Base-by-base conservation (phyloP, 2,888 invertebrate species). In the Lottia scabra region DNA sequence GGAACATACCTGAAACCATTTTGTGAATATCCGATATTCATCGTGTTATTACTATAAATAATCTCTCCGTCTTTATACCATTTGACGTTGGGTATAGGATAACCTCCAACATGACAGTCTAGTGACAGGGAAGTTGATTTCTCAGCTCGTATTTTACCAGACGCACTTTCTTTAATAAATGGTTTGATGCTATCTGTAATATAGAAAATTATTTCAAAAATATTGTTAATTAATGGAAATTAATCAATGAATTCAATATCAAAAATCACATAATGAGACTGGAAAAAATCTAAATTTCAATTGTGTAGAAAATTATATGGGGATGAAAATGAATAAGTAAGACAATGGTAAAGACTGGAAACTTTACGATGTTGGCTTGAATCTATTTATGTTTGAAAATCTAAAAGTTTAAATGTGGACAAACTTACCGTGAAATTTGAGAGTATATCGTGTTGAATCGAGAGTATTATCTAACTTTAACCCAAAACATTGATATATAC, bases 41-140 rank as follows among this genome's bases (percentile, higher is more conserved):
- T 46, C 12, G 79, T 79, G n/a, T 77, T 70, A 44, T 70, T 70
- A 10, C 65, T 63, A 13, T 66, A 66, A n/a, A 81, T 67, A 1
- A 67, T 72, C 26, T 75, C 76, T 13, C 74, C 77, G 71, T 84
- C 82, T 66, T 85, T 84, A 71, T 74, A 83, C 85, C 85, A 86
- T 93, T 71, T 76, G 30, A 84, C 75, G 1, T 56, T 72, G 8
- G 86, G 86, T 26, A 65, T 72, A 1, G 84, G 85, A 16, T 78
- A 76, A 3, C 85, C 84, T 0, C 62, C 67, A 5, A 80, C 78
- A 43, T 79, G 77, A 74, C 83, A 82, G 23, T 83, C 83, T 45
- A 73, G 63, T n/a, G 72, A 72, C 44, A 75, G 48, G 10, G 76
- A 56, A 0, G 76, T 70, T 0, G 67, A 64, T 16, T 72, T 70